Evolutionary conservation across 2,797 vertebrate genomes (phyloP).

Genomic region (Thaleichthys pacificus): DNA sequence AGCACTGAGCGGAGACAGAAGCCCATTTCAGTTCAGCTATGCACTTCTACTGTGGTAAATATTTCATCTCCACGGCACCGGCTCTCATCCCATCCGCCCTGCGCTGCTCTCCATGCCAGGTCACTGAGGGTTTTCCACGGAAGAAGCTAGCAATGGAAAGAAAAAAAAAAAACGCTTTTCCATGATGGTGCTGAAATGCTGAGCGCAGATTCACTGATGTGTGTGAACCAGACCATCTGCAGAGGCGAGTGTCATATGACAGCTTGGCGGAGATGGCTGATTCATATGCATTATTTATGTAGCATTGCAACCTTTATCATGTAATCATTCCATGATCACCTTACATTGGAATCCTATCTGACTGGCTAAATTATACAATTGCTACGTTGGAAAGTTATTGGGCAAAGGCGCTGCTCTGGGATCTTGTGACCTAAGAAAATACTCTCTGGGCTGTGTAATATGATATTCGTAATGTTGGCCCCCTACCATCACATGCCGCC

Average conservation of each 20-base stretch:
- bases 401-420: neutral
- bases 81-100: conserved; percentile 35
- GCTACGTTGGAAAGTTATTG: neutral
- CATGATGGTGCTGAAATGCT: conserved; percentile 48
- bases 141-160: conserved; percentile 50
- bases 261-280: conserved; percentile 35
- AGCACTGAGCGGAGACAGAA: conserved; percentile 39
- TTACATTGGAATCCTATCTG: conserved; percentile 1
- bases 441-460: no score
- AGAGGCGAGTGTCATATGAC: conserved; percentile 22
- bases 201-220: conserved; percentile 38
- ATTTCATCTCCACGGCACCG: conserved; percentile 55
- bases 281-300: conserved; percentile 13
- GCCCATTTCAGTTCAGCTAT: conserved; percentile 39
- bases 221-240: conserved; percentile 35
- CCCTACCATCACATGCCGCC: conserved; percentile 6
- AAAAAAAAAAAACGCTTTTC: conserved; percentile 25
- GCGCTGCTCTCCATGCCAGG: conserved; percentile 49
- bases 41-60: conserved; percentile 56
- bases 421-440: neutral
- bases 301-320: neutral
- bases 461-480: no score
- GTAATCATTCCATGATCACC: conserved; percentile 6
- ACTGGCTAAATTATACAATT: neutral
- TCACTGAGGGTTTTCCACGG: conserved; percentile 59